These are phyloP conservation scores for Eueides isabella DNA, from an alignment of 1,140 invertebrate species.

Conservation along the genomic window DNA sequence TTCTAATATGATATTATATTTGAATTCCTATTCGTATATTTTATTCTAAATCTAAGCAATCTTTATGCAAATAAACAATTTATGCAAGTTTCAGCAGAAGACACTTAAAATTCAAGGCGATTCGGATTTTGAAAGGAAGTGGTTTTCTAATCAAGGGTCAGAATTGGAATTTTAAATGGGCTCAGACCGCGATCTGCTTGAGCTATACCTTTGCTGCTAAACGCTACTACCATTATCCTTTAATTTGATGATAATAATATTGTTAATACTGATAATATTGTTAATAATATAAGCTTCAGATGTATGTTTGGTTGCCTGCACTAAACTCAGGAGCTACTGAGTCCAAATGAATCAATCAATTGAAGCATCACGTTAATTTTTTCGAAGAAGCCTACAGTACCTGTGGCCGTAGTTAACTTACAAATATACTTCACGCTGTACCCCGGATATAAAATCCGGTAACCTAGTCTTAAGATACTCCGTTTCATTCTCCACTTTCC, in stretches of 20 bases:
- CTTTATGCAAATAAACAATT: constrained; percentile 14
- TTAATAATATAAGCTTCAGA: too few relatives aligned
- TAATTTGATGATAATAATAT: not conserved
- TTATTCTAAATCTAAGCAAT: not conserved
- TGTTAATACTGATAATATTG: not conserved
- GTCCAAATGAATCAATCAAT: too few relatives aligned
- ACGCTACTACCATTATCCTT: not conserved
- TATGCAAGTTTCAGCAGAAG: constrained; percentile 2
- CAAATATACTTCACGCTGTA: too few relatives aligned
- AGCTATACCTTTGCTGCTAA: constrained; percentile 33
- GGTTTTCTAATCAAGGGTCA: constrained; percentile 47
- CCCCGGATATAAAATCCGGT: too few relatives aligned
- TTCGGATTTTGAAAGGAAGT: constrained; percentile 37
- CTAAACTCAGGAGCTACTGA: too few relatives aligned
- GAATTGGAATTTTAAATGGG: constrained; percentile 56
- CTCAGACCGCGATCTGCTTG: constrained; percentile 44
- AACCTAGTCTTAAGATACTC: too few relatives aligned
- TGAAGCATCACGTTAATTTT: too few relatives aligned
- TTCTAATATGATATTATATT: too few relatives aligned
- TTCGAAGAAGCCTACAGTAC: too few relatives aligned
- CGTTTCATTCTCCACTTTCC: too few relatives aligned
- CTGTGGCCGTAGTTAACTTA: too few relatives aligned
- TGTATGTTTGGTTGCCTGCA: too few relatives aligned
- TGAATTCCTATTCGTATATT: not conserved
- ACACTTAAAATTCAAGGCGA: constrained; percentile 37